Percentiles rank a stretch among this genome's conserved stretches.
phyloP scores from a whole-genome alignment of 2,888 invertebrate genomes.

The Spatulosminthurus flaviceps region DNA sequence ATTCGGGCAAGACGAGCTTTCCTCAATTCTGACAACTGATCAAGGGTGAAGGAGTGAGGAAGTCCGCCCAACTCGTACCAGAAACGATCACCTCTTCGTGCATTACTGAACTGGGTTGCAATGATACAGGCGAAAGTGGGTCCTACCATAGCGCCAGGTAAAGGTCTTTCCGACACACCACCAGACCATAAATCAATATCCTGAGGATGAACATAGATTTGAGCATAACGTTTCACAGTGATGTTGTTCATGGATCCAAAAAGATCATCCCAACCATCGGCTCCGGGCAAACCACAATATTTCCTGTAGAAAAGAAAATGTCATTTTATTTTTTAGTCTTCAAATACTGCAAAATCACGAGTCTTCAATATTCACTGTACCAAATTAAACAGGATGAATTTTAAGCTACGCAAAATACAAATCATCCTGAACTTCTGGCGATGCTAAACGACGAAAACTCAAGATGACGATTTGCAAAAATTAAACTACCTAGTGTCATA shows the following conservation, averaged over 20 bases:
- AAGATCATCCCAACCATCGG: conserved; percentile 80
- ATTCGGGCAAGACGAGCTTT: conserved; percentile 82
- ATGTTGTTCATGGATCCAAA: conserved; percentile 89
- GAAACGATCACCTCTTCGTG: conserved; percentile 89
- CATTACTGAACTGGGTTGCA: conserved; percentile 89
- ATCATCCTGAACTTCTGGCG: no score
- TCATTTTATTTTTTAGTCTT: neutral
- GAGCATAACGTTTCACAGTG: conserved; percentile 82
- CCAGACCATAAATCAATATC: conserved; percentile 96
- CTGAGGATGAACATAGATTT: conserved; percentile 85
- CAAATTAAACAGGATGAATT: no score
- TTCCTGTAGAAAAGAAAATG: conserved; percentile 70
- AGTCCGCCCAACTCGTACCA: conserved; percentile 94
- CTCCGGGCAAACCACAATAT: conserved; percentile 85
- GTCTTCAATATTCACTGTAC: no score
- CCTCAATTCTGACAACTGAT: conserved; percentile 83
- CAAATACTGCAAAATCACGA: neutral
- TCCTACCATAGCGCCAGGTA: conserved; percentile 91
- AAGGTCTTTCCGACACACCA: conserved; percentile 88
- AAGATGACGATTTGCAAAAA: no score
- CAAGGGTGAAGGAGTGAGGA: conserved; percentile 87
- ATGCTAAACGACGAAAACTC: no score
- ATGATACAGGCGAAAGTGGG: conserved; percentile 95
- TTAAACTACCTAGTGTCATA: no score
- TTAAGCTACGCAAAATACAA: no score